Base-by-base conservation (phyloP, 2,797 vertebrate species). In the Eptatretus atami region DNA sequence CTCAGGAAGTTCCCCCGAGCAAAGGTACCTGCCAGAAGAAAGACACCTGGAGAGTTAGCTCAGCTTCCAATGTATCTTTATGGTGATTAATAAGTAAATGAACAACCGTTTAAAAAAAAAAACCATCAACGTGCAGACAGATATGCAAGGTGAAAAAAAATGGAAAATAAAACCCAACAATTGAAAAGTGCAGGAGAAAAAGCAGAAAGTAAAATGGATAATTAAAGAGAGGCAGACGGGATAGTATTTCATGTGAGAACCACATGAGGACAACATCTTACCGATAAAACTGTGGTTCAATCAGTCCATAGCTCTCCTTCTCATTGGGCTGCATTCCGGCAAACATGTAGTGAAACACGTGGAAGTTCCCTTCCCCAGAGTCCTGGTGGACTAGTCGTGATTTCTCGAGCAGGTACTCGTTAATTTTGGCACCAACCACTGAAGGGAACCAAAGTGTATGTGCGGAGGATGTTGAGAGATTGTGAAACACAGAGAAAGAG, bases 291-390 rank as follows among this genome's bases (percentile, higher is more conserved):
- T 71, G 72, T 9, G 78, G 74, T 31, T 78, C 74, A 66, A 79
- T 53, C 2, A 80, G 72, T 1, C 78, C 78, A n/a, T 77, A 79
- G 13, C 77, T 69, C 52, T 78, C 73, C 64, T 76, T 78, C 67
- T 79, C 71, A 52, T 76, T 71, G 2, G 63, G 53, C 11, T 75
- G 75, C 2, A 76, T 72, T 53, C 74, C 78, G 55, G 75, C 76
- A 67, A 79, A 71, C 76, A 80, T 77, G 67, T 75, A 78, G 71
- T 79, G 78, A 71, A 80, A 80, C 66, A 80, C 77, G 67, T 79
- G 78, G 66, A 80, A 80, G 71, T 78, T 80, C 67, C 73, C 73
- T 67, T 80, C 78, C 1, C 76, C 75, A 0, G 71, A 52, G 61
- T 78, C 77, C 68, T 79, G 78, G 15, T 74, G 76, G 12, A 79